phyloP scores from a whole-genome alignment of 2,888 invertebrate species.

The Abrostola tripartita region DNA sequence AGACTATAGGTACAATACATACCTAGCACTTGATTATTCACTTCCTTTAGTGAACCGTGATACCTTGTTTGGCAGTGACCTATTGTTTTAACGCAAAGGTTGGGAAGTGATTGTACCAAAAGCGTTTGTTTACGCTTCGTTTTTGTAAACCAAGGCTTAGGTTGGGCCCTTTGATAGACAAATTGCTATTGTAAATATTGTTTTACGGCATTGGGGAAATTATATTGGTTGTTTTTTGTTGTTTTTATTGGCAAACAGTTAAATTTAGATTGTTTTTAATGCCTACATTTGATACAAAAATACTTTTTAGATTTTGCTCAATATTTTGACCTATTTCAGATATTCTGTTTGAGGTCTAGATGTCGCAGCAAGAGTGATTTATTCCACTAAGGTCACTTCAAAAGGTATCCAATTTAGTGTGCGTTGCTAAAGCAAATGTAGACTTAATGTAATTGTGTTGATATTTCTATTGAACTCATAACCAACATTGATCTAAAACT shows the following conservation, averaged over 20 bases:
- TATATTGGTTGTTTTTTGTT: slow-evolving; percentile 12
- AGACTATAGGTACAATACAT: slow-evolving; percentile 30
- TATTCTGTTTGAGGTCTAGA: neutral
- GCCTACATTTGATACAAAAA: no score
- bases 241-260: neutral
- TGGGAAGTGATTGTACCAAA: slow-evolving; percentile 49
- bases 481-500: neutral
- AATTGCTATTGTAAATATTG: slow-evolving; percentile 49
- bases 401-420: neutral
- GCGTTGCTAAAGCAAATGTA: neutral
- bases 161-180: slow-evolving; percentile 41
- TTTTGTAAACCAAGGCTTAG: slow-evolving; percentile 46
- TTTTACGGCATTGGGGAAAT: slow-evolving; percentile 23
- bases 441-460: neutral
- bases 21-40: slow-evolving; percentile 47
- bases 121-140: slow-evolving; percentile 46
- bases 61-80: slow-evolving; percentile 34
- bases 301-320: no score
- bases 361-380: neutral
- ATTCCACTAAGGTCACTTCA: neutral
- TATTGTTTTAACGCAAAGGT: slow-evolving; percentile 49
- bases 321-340: neutral
- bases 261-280: neutral
- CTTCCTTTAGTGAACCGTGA: slow-evolving; percentile 44
- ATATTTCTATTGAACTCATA: neutral